Conservation (phyloP, 2,888 invertebrate species). For the Aquatica leii region DNA sequence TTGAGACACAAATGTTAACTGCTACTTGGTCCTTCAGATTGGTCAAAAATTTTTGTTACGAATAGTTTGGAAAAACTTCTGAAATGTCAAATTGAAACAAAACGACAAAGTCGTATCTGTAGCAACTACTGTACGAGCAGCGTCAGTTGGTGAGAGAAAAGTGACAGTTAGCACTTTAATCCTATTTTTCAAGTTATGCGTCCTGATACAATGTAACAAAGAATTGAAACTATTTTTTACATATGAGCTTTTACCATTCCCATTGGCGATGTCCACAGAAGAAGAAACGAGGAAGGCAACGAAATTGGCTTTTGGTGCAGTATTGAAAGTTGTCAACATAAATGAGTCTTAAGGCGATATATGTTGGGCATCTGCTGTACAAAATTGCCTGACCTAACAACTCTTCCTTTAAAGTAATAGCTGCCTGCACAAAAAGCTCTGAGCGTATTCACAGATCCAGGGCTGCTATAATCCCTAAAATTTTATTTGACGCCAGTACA, state of each 20-base stretch:
- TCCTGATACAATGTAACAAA: background rate
- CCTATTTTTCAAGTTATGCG: background rate
- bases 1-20: background rate
- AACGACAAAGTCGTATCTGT: background rate
- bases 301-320: background rate
- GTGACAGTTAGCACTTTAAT: background rate
- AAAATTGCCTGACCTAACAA: constrained; percentile 5
- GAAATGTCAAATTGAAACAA: constrained; percentile 11
- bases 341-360: background rate
- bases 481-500: too few relatives aligned
- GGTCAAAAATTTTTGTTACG: constrained; percentile 13
- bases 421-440: background rate
- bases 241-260: constrained; percentile 4
- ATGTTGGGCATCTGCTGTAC: background rate
- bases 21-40: constrained; percentile 29
- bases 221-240: background rate
- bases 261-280: background rate
- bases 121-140: background rate
- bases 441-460: background rate
- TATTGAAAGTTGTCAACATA: too few relatives aligned
- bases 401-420: background rate
- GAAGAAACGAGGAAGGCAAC: background rate
- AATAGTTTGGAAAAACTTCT: constrained; percentile 1
- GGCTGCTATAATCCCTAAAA: background rate
- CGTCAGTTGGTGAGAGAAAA: background rate